Evolutionary conservation across 1,140 invertebrate genomes (phyloP).

Genomic region (Tribolium madens): DNA sequence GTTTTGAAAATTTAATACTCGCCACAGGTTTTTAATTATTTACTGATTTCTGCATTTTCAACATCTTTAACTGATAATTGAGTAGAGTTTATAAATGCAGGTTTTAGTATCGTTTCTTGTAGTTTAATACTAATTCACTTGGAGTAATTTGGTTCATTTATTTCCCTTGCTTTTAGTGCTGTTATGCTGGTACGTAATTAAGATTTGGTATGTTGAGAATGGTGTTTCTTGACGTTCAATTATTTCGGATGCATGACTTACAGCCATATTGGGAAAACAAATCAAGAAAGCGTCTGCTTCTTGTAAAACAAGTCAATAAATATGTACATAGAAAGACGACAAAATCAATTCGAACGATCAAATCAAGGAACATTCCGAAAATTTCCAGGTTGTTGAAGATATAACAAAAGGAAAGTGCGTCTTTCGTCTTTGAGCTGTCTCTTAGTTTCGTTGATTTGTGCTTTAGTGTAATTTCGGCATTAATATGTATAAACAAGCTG

Average conservation of each 20-base stretch:
- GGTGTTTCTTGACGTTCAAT: not conserved
- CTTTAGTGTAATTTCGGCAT: conserved; percentile 21
- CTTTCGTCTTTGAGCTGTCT: not conserved
- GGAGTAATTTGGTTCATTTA: not conserved
- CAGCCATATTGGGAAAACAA: conserved; percentile 2
- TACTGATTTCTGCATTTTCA: no score
- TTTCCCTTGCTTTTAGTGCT: not conserved
- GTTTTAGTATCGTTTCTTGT: no score
- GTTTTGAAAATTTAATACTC: no score
- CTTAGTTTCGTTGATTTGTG: not conserved
- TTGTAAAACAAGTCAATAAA: conserved; percentile 8
- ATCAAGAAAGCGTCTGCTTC: not conserved
- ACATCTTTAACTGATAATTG: no score
- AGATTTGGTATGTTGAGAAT: not conserved
- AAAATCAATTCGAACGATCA: conserved; percentile 6
- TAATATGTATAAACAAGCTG: conserved; percentile 39
- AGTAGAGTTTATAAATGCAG: no score
- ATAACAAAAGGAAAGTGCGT: not conserved
- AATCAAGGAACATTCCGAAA: conserved; percentile 8
- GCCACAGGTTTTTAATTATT: no score
- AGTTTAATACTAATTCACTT: not conserved
- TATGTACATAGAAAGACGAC: conserved; percentile 11
- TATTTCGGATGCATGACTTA: not conserved
- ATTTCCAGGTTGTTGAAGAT: not conserved
- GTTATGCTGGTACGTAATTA: not conserved